Base-by-base conservation (phyloP, 2,797 vertebrate genomes). In the Orientallactaga sibirica region DNA sequence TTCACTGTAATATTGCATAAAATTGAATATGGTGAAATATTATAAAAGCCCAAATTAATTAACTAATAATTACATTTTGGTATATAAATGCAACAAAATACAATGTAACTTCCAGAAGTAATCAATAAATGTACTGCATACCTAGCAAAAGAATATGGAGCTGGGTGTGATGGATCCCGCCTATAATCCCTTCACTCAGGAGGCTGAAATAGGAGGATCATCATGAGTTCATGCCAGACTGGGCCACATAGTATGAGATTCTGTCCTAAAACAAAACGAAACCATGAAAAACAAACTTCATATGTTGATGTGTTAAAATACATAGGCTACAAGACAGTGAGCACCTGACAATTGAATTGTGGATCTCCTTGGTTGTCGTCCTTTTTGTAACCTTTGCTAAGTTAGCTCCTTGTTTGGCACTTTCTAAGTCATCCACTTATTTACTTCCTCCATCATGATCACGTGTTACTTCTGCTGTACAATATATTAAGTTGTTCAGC, bases 31-130 rank as follows among this genome's bases (percentile, higher is more conserved):
- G 43, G n/a, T 89, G 14, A 89, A 68, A 66, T 67, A 11, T 74
- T 93, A 77, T 90, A 52, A 89, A 95, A 43, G 33, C 14, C n/a
- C 55, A 68, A 86, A 73, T 73, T 73, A 84, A 61, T 80, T 11
- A 5, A 37, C 27, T 19, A 41, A 74, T 87, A 87, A 67, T 84
- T 91, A 71, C 5, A 86, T 82, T 74, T 91, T 33, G 10, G 2
- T 77, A 24, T 58, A 58, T 62, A 70, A 14, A 61, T 82, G 18
- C 1, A 43, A 76, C n/a, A 70, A 37, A 86, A 86, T 68, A 37
- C 5, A 85, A 48, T n/a, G 62, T 27, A 71, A 80, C 9, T 48
- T 89, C 15, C 74, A 80, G 67, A 86, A 81, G 19, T 24, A 88
- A 75, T 78, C 3, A 88, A 67, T 4, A 80, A 19, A 58, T 6